Evolutionary conservation across 2,797 vertebrate species (phyloP).

Genomic region (Spheniscus humboldti): DNA sequence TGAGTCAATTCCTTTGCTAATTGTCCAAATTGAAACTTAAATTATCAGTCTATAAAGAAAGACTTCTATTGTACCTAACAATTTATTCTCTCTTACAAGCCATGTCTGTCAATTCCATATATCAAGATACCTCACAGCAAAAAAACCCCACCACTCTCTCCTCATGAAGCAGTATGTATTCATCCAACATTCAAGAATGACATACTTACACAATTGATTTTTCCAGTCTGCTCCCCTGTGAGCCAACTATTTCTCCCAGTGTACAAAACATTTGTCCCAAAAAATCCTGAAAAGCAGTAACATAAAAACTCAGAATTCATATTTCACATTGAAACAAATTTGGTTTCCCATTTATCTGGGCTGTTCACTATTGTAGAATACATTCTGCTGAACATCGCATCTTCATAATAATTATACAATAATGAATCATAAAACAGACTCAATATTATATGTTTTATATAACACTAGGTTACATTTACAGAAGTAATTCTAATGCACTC

Average conservation of each 20-base stretch:
- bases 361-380: not conserved
- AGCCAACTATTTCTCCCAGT: slow-evolving; percentile 93
- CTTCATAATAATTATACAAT: not conserved
- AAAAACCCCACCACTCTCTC: not conserved
- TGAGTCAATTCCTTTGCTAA: not conserved
- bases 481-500: not conserved
- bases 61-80: not conserved
- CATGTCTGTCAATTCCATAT: not conserved
- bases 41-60: not conserved
- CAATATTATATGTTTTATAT: not conserved
- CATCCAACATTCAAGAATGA: not conserved
- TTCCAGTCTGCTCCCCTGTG: slow-evolving; percentile 90
- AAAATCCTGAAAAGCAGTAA: slow-evolving; percentile 85
- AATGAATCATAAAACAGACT: not conserved
- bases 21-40: not conserved
- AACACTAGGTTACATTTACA: not conserved
- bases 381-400: not conserved
- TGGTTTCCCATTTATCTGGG: not conserved
- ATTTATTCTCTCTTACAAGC: not conserved
- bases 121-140: not conserved
- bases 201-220: slow-evolving; percentile 90
- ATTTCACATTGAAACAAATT: not conserved
- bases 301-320: not conserved
- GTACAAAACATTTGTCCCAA: slow-evolving; percentile 96
- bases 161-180: not conserved